Conservation (phyloP, 2,113 vertebrate genomes). For the Tetraodon nigroviridis region DNA sequence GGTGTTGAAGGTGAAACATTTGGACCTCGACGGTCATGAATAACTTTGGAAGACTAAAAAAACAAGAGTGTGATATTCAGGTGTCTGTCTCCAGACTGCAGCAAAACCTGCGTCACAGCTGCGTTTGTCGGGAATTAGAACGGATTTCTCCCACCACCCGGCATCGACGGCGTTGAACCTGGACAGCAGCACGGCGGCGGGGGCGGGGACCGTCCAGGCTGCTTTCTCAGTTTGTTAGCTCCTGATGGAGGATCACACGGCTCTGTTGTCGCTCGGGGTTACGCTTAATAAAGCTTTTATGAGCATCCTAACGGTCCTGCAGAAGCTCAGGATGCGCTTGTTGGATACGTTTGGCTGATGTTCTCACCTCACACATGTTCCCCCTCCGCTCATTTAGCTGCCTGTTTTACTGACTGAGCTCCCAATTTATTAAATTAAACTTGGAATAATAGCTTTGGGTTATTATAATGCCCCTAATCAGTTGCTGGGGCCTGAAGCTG, state of each 20-base stretch:
- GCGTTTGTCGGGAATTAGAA: too few species aligned
- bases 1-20: constrained; percentile 10
- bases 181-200: too few species aligned
- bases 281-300: constrained; percentile 61
- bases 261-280: constrained; percentile 41
- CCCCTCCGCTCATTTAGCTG: constrained; percentile 24
- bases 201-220: too few species aligned
- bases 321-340: constrained; percentile 41
- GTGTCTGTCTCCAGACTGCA: too few species aligned
- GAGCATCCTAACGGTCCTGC: constrained; percentile 29
- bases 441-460: constrained; percentile 26
- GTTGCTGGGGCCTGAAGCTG: constrained; percentile 18
- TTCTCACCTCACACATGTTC: constrained; percentile 14
- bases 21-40: background rate
- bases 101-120: too few species aligned
- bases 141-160: too few species aligned
- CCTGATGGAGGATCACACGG: constrained; percentile 32
- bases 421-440: constrained; percentile 35
- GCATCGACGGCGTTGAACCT: too few species aligned
- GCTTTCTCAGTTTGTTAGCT: constrained; percentile 36
- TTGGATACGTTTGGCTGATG: constrained; percentile 47
- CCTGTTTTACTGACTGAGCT: constrained; percentile 20
- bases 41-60: too few species aligned
- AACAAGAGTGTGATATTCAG: too few species aligned
- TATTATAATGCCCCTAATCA: constrained; percentile 34